These are phyloP conservation scores for Rhagologus leucostigma DNA, from an alignment of 2,113 vertebrate genomes.

Conservation along the genomic window DNA sequence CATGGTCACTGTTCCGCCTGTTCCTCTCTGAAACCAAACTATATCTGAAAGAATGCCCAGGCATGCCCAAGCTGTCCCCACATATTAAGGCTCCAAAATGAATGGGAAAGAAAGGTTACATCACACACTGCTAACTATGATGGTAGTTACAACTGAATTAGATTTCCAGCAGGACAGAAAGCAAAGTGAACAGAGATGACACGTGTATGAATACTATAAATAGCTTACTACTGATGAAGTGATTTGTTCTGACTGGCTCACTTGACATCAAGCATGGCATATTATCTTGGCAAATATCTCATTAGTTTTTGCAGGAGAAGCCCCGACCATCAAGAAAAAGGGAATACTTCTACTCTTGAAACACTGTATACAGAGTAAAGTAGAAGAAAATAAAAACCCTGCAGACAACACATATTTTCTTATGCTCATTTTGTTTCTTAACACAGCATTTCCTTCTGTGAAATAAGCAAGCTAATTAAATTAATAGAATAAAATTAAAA, in stretches of 20 bases:
- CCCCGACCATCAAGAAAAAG: neutral
- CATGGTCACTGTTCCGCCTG: neutral
- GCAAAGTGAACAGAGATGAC: neutral
- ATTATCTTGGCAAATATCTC: neutral
- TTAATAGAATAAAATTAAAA: neutral
- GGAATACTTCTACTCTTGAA: neutral
- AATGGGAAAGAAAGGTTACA: neutral
- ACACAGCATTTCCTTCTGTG: neutral
- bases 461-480: neutral
- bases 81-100: fast-evolving
- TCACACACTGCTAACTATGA: neutral
- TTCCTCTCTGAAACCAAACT: neutral
- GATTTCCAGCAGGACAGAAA: neutral
- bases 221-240: neutral
- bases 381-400: neutral
- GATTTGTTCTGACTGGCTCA: neutral
- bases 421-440: neutral
- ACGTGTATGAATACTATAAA: neutral
- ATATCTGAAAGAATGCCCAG: neutral
- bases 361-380: neutral
- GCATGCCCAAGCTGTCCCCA: neutral
- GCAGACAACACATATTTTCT: neutral
- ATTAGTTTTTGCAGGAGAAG: neutral
- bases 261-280: neutral
- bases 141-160: neutral